Conservation (phyloP, 2,797 vertebrate species). For the Taenioides sp. region DNA sequence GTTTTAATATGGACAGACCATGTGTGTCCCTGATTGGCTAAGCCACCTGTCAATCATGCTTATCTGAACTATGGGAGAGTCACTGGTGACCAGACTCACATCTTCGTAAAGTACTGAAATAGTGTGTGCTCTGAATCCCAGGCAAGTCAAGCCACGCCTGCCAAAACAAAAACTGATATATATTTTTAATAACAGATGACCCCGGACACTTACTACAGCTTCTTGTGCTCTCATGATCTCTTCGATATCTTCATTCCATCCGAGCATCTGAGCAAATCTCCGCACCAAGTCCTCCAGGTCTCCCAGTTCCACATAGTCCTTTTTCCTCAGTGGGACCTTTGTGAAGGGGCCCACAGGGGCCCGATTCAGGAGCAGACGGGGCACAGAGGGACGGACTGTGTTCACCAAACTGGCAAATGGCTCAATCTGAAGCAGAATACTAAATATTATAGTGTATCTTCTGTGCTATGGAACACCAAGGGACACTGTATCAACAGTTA, state of each 20-base stretch:
- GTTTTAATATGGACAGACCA: too few relatives aligned
- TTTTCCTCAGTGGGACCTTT: slow-evolving; percentile 63
- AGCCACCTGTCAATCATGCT: too few relatives aligned
- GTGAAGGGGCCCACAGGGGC: slow-evolving; percentile 78
- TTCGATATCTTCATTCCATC: slow-evolving; percentile 75
- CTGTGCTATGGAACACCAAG: neutral
- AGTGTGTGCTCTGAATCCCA: too few relatives aligned
- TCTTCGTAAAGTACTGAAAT: too few relatives aligned
- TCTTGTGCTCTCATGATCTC: slow-evolving; percentile 74
- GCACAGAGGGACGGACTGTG: slow-evolving; percentile 75
- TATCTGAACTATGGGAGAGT: too few relatives aligned
- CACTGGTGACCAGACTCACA: too few relatives aligned
- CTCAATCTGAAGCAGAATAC: slow-evolving; percentile 70
- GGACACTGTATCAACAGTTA: too few relatives aligned
- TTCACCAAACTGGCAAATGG: slow-evolving; percentile 83
- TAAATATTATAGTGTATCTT: too few relatives aligned
- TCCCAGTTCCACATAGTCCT: slow-evolving; percentile 78
- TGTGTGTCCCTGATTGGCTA: too few relatives aligned
- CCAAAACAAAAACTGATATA: too few relatives aligned
- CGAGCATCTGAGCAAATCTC: slow-evolving; percentile 72
- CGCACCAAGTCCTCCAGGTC: slow-evolving; percentile 71
- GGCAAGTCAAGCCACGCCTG: too few relatives aligned
- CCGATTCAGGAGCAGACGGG: slow-evolving; percentile 80
- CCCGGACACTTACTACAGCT: slow-evolving; percentile 37
- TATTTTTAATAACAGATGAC: too few relatives aligned